A percentile compares a stretch with the other conserved stretches of the same genome.
phyloP scores from a whole-genome alignment of 2,888 invertebrate genomes.

The Torymus tubicola region DNA sequence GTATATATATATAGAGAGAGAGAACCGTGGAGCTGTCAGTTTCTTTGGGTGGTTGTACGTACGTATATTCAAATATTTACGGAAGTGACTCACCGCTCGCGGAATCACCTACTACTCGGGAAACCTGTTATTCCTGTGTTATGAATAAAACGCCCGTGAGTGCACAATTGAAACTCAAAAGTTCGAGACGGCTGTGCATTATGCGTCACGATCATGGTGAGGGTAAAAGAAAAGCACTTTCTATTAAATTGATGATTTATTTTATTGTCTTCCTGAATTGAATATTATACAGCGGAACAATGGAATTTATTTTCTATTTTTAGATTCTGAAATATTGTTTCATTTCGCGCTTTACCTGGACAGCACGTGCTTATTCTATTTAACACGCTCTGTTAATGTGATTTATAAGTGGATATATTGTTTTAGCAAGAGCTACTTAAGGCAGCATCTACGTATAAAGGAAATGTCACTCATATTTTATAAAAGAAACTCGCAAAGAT shows the following conservation, averaged over 20 bases:
- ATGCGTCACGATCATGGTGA: not conserved
- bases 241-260: constrained; percentile 49
- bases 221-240: constrained; percentile 26
- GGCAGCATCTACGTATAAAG: no score
- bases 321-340: not conserved
- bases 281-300: constrained; percentile 33
- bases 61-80: constrained; percentile 55
- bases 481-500: no score
- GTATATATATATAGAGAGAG: no score
- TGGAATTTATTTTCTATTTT: constrained; percentile 30
- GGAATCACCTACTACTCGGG: constrained; percentile 25
- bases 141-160: constrained; percentile 26
- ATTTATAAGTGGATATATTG: no score
- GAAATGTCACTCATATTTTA: no score
- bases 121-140: constrained; percentile 43
- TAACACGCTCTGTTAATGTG: no score
- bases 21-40: no score
- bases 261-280: constrained; percentile 42
- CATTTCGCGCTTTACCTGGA: not conserved
- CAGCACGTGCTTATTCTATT: not conserved
- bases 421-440: no score
- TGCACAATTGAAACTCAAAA: constrained; percentile 38
- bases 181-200: not conserved
- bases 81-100: constrained; percentile 52
- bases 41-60: not conserved